Conservation (phyloP, 2,888 invertebrate species). For the Stenodema calcarata region DNA sequence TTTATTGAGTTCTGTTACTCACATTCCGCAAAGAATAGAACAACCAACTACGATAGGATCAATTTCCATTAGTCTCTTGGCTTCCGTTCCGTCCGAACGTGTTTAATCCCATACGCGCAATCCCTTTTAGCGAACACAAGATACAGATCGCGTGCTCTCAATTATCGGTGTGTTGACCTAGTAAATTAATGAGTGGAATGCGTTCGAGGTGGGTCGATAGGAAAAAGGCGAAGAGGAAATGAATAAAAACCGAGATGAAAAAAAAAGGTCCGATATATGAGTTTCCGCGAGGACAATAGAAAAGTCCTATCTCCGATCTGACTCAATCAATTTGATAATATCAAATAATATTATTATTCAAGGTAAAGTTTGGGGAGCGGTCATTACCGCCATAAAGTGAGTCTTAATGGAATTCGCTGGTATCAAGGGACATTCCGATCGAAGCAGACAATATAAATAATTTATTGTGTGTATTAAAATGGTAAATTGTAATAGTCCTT, state of each 20-base stretch:
- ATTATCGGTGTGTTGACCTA: slow-evolving; percentile 5
- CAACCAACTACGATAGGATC: too few species aligned
- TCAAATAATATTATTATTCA: too few species aligned
- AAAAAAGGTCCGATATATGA: not conserved
- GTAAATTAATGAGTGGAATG: slow-evolving; percentile 14
- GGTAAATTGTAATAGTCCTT: not conserved
- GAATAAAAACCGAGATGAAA: not conserved
- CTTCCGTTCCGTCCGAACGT: not conserved
- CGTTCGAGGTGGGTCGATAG: not conserved
- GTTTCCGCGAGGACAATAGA: not conserved
- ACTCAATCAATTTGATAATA: not conserved
- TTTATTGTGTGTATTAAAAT: not conserved
- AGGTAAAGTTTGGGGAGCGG: not conserved
- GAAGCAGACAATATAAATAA: not conserved
- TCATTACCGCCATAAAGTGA: not conserved
- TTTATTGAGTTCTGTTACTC: too few species aligned
- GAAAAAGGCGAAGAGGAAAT: not conserved
- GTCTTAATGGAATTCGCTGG: not conserved
- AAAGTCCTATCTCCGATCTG: not conserved
- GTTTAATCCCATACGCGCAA: not conserved
- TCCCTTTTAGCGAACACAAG: not conserved
- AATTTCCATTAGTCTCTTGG: not conserved
- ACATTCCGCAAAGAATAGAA: too few species aligned
- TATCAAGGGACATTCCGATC: not conserved
- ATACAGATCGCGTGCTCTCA: slow-evolving; percentile 1